phyloP scores from a whole-genome alignment of 2,888 invertebrate species.

The Prosopocoilus inquinatus region DNA sequence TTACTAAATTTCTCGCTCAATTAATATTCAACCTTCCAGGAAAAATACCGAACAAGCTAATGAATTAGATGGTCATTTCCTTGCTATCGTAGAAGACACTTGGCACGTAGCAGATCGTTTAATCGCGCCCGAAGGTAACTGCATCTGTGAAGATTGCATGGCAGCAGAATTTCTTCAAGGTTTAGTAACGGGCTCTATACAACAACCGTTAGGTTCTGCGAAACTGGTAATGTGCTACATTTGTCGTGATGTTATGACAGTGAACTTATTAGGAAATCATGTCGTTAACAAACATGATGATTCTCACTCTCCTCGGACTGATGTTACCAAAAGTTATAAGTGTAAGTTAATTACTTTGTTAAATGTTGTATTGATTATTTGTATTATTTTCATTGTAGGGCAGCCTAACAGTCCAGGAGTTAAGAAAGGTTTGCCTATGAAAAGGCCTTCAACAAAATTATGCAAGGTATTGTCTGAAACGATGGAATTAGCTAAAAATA shows the following conservation, averaged over 20 bases:
- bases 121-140: slow-evolving; percentile 41
- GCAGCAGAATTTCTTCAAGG: slow-evolving; percentile 38
- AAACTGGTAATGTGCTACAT: slow-evolving; percentile 28
- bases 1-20: too few relatives aligned
- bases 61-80: slow-evolving; percentile 41
- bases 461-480: slow-evolving; percentile 21
- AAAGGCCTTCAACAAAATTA: slow-evolving; percentile 19
- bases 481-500: slow-evolving; percentile 14
- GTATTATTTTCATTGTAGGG: slow-evolving; percentile 7
- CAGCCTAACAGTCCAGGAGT: slow-evolving; percentile 15
- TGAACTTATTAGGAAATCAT: slow-evolving; percentile 25
- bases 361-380: background rate
- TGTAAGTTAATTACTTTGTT: slow-evolving; percentile 8
- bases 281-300: slow-evolving; percentile 26
- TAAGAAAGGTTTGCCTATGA: slow-evolving; percentile 15
- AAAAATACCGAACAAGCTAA: slow-evolving; percentile 36
- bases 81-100: slow-evolving; percentile 39
- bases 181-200: slow-evolving; percentile 26
- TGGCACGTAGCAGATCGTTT: slow-evolving; percentile 38
- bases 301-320: slow-evolving; percentile 14
- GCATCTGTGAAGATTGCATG: slow-evolving; percentile 46
- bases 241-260: slow-evolving; percentile 25
- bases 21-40: slow-evolving; percentile 27
- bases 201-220: slow-evolving; percentile 19
- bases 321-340: slow-evolving; percentile 18